Percentiles rank a stretch among this genome's conserved stretches.
Evolutionary conservation across 1,140 invertebrate genomes (phyloP).

Genomic region (Prorops nasuta): DNA sequence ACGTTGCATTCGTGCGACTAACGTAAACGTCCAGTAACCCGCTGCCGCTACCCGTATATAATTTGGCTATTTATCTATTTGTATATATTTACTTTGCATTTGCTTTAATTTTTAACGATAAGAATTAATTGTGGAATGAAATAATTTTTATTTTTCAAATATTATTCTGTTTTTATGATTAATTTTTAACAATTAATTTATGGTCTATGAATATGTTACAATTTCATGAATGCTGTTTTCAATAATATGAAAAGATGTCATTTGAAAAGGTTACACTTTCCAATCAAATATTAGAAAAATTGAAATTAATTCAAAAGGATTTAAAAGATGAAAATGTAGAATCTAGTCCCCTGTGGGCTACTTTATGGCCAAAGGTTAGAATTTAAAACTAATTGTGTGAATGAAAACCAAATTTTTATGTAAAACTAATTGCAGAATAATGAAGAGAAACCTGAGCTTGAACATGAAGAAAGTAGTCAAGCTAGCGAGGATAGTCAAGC

Average conservation of each 20-base stretch:
- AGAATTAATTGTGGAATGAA: no score
- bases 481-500: slow-evolving; percentile 1
- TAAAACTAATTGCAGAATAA: slow-evolving; percentile 3
- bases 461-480: slow-evolving; percentile 1
- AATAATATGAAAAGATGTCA: not conserved
- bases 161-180: no score
- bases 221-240: no score
- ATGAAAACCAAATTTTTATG: not conserved
- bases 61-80: no score
- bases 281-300: not conserved
- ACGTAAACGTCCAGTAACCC: no score
- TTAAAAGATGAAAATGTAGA: slow-evolving; percentile 8
- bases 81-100: no score
- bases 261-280: slow-evolving; percentile 17
- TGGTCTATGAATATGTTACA: no score
- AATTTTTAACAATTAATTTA: no score
- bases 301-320: slow-evolving; percentile 12
- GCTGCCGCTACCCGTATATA: no score
- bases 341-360: slow-evolving; percentile 15
- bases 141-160: no score
- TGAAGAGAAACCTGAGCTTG: not conserved
- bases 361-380: slow-evolving; percentile 18
- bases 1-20: no score
- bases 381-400: not conserved
- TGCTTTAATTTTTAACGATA: no score